These are phyloP conservation scores for Trinorchestia longiramus DNA, from an alignment of 1,140 invertebrate genomes.

Conservation along the genomic window DNA sequence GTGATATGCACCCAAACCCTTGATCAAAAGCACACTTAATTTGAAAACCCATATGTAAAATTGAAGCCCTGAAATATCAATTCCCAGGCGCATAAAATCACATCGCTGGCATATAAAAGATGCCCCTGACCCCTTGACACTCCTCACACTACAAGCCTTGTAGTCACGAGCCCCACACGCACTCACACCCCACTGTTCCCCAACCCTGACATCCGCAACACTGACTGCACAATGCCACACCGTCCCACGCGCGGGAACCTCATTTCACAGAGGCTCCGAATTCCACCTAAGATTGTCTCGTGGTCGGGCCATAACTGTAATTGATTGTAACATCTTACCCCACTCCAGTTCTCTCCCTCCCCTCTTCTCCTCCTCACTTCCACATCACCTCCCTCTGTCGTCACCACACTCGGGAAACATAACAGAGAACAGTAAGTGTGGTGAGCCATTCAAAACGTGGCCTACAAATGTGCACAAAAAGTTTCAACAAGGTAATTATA, in stretches of 20 bases:
- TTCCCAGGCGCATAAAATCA: not conserved
- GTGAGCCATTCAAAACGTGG: not conserved
- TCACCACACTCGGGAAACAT: not conserved
- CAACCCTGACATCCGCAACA: not conserved
- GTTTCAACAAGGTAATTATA: not conserved
- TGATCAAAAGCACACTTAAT: too few species aligned
- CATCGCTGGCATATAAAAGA: not conserved
- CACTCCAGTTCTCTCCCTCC: too few species aligned
- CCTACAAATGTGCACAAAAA: not conserved
- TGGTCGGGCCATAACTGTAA: slow-evolving; percentile 6
- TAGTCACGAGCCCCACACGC: not conserved
- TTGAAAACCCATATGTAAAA: not conserved
- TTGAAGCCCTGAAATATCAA: not conserved
- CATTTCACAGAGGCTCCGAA: not conserved
- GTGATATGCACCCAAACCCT: too few species aligned
- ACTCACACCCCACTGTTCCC: too few species aligned
- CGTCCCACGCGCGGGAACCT: not conserved
- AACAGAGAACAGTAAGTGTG: not conserved
- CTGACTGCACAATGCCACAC: not conserved
- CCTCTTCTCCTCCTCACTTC: not conserved
- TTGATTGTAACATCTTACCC: not conserved
- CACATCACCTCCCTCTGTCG: not conserved
- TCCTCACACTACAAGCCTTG: not conserved
- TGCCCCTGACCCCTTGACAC: slow-evolving; percentile 4
- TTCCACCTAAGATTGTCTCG: not conserved